Percentiles rank a stretch among this genome's conserved stretches.
Conservation (phyloP, 2,113 vertebrate genomes). For the Oxygymnocypris stewartii region DNA sequence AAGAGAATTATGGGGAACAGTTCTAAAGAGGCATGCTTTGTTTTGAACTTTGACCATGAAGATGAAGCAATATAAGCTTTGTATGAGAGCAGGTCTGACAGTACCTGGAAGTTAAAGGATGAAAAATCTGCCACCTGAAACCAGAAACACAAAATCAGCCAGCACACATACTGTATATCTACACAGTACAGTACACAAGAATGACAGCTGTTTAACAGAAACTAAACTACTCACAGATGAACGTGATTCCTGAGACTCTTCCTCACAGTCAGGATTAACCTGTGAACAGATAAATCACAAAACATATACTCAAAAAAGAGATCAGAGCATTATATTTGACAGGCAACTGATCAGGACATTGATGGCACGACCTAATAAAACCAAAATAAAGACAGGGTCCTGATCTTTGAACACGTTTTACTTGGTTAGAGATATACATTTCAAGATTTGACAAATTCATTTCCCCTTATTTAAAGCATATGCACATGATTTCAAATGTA, state of each 20-base stretch:
- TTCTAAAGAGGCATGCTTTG: too few relatives aligned
- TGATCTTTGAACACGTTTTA: not conserved
- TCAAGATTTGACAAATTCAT: not conserved
- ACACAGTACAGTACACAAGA: constrained; percentile 34
- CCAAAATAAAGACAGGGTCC: not conserved
- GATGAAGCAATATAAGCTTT: not conserved
- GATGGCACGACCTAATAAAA: not conserved
- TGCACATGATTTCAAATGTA: not conserved
- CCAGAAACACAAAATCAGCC: constrained; percentile 58
- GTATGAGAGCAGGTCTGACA: constrained; percentile 6
- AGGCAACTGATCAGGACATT: not conserved
- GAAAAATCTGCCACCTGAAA: constrained; percentile 78
- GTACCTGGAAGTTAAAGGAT: constrained; percentile 82
- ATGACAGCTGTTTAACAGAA: constrained; percentile 57
- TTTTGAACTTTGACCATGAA: too few relatives aligned
- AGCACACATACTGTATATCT: not conserved
- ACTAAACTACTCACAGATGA: constrained; percentile 83
- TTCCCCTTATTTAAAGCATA: not conserved
- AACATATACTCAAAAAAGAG: not conserved
- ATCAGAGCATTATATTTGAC: not conserved
- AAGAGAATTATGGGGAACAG: too few relatives aligned
- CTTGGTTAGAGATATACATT: not conserved
- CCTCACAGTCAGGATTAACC: constrained; percentile 94
- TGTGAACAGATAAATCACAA: constrained; percentile 58
- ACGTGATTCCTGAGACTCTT: constrained; percentile 89